Conservation (phyloP, 2,797 vertebrate species). For the Sebastes hopkinsi region DNA sequence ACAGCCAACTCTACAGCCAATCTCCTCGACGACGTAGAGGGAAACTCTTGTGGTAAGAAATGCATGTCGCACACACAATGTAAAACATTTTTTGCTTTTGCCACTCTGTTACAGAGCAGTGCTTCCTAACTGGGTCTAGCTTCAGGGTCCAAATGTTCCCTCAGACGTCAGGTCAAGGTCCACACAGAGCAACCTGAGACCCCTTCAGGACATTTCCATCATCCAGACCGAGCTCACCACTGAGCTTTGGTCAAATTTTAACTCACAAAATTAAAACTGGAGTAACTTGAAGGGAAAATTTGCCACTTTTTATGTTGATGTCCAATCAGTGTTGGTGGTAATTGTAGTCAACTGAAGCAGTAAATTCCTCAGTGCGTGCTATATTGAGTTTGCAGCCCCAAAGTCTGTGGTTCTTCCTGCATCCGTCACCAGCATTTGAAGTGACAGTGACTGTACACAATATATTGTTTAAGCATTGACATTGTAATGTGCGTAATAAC, state of each 20-base stretch:
- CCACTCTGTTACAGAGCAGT: neutral
- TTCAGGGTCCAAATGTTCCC: neutral
- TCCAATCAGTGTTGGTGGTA: too few species aligned
- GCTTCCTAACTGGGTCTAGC: neutral
- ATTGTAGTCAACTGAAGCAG: too few species aligned
- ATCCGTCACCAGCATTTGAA: too few species aligned
- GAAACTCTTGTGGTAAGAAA: constrained; percentile 89
- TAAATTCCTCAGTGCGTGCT: too few species aligned
- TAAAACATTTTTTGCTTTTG: neutral
- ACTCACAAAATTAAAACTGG: neutral
- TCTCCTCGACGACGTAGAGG: constrained; percentile 93
- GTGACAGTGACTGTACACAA: too few species aligned
- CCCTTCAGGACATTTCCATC: neutral
- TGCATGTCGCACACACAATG: neutral
- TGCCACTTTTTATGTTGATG: too few species aligned
- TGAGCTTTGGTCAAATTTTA: neutral
- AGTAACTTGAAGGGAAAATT: neutral
- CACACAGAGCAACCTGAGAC: neutral
- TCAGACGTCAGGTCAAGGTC: neutral
- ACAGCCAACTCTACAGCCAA: constrained; percentile 94
- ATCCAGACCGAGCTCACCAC: neutral
- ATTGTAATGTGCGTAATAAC: neutral
- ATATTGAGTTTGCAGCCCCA: too few species aligned
- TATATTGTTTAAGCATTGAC: neutral
- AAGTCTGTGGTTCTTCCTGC: too few species aligned